Conservation (phyloP, 2,888 invertebrate genomes). For the Eledona agricola region DNA sequence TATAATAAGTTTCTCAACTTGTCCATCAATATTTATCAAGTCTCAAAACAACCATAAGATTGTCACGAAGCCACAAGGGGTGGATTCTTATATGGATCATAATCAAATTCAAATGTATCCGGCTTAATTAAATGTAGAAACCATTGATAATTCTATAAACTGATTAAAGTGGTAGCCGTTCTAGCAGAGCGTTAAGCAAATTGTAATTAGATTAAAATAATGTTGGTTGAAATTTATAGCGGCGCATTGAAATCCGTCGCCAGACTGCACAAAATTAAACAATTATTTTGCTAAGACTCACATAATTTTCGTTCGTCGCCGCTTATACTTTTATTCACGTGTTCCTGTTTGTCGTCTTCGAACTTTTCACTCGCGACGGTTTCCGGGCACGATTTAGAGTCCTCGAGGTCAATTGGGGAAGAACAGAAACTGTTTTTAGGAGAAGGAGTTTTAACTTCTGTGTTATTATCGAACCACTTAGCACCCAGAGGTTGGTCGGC, state of each 20-base stretch:
- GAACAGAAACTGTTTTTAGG: conserved; percentile 50
- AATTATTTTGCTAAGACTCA: conserved; percentile 46
- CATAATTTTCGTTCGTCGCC: conserved; percentile 51
- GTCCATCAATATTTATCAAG: conserved; percentile 2
- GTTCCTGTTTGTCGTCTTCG: conserved; percentile 46
- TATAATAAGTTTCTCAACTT: too few relatives aligned
- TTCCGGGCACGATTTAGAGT: conserved; percentile 58
- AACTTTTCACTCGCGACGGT: conserved; percentile 51
- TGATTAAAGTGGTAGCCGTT: conserved; percentile 31
- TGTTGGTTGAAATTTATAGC: conserved; percentile 21
- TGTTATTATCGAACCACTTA: conserved; percentile 51
- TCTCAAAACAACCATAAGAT: conserved; percentile 6
- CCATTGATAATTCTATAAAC: conserved; percentile 35
- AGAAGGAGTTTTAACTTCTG: conserved; percentile 46
- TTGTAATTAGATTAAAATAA: conserved; percentile 30
- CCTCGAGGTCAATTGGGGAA: conserved; percentile 57
- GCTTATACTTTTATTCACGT: conserved; percentile 45
- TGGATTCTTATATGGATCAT: conserved; percentile 29
- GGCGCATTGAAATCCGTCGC: too few relatives aligned
- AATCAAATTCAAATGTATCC: conserved; percentile 30
- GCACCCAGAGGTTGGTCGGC: conserved; percentile 29
- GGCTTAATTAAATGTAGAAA: conserved; percentile 37
- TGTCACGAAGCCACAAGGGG: conserved; percentile 21
- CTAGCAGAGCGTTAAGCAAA: conserved; percentile 29
- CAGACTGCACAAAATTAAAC: too few relatives aligned